Percentiles rank a stretch among this genome's conserved stretches.
phyloP scores from a whole-genome alignment of 1,140 invertebrate genomes.

The Trichogramma pretiosum region DNA sequence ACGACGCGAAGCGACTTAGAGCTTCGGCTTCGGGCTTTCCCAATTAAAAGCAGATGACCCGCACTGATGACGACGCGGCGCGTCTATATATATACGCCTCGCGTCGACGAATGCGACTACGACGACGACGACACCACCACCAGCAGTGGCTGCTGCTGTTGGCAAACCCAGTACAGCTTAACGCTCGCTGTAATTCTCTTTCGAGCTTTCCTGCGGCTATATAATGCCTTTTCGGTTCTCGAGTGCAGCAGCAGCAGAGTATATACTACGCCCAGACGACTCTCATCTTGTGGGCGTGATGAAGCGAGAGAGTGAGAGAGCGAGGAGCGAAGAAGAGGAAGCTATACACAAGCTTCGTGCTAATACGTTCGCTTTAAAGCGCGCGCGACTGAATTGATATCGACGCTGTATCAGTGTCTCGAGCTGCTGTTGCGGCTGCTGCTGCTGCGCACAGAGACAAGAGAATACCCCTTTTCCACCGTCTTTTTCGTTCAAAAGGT shows the following conservation, averaged over 20 bases:
- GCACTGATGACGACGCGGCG: slow-evolving; percentile 4
- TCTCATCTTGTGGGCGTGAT: no score
- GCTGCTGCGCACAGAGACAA: no score
- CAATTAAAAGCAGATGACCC: slow-evolving; percentile 17
- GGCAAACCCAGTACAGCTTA: neutral
- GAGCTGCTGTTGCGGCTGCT: no score
- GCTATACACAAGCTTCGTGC: no score
- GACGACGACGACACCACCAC: neutral
- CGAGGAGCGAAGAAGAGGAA: neutral
- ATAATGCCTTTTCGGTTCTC: neutral
- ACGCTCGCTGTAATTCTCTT: neutral
- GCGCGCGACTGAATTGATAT: no score
- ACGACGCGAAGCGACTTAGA: neutral
- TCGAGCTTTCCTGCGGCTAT: neutral
- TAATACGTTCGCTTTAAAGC: no score
- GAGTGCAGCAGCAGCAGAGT: neutral
- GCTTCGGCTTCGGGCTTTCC: neutral
- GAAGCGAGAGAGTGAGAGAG: neutral
- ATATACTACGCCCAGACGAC: no score
- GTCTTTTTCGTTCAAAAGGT: no score
- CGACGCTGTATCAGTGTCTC: no score
- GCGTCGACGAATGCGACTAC: no score
- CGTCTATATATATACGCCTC: no score
- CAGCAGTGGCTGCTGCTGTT: neutral
- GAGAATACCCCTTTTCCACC: no score